Evolutionary conservation across 1,140 invertebrate genomes (phyloP).

Genomic region (Drosophila tropicalis): DNA sequence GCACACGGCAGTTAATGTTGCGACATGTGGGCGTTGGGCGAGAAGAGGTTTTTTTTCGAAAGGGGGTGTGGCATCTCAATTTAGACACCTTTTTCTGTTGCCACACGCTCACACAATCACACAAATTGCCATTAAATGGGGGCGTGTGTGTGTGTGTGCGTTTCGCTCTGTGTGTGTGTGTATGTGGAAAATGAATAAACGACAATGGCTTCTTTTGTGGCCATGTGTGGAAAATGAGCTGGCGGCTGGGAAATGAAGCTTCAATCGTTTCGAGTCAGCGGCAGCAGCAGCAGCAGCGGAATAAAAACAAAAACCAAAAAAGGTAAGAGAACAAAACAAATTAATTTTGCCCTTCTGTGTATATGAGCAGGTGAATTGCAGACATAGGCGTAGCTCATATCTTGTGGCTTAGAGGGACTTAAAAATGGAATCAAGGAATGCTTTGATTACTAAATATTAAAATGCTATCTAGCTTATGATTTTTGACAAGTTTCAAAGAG

Average conservation of each 20-base stretch:
- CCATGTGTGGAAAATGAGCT: slow-evolving; percentile 59
- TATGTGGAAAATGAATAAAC: slow-evolving; percentile 60
- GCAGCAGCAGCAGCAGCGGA: neutral
- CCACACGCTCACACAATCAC: slow-evolving; percentile 19
- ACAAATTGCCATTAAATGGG: slow-evolving; percentile 72
- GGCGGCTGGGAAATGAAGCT: slow-evolving; percentile 55
- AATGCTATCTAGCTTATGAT: too few relatives aligned
- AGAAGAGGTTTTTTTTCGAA: neutral
- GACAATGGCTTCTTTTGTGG: slow-evolving; percentile 65
- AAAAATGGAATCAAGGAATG: neutral
- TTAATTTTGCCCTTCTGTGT: slow-evolving; percentile 59
- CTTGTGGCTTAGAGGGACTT: neutral
- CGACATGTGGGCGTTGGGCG: slow-evolving; percentile 39
- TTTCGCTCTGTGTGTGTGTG: slow-evolving; percentile 4
- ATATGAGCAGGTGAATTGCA: slow-evolving; percentile 12
- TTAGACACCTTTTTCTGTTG: slow-evolving; percentile 68
- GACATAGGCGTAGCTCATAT: neutral
- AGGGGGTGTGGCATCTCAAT: slow-evolving; percentile 56
- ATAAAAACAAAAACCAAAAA: slow-evolving; percentile 13
- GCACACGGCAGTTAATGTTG: slow-evolving; percentile 63
- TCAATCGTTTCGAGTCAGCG: slow-evolving; percentile 65
- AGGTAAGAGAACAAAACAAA: slow-evolving; percentile 75
- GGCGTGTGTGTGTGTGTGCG: slow-evolving; percentile 33
- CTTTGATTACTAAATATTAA: too few relatives aligned
- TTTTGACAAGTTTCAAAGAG: too few relatives aligned